These are phyloP conservation scores for Artibeus jamaicensis DNA, from an alignment of 2,797 vertebrate genomes.

Conservation along the genomic window DNA sequence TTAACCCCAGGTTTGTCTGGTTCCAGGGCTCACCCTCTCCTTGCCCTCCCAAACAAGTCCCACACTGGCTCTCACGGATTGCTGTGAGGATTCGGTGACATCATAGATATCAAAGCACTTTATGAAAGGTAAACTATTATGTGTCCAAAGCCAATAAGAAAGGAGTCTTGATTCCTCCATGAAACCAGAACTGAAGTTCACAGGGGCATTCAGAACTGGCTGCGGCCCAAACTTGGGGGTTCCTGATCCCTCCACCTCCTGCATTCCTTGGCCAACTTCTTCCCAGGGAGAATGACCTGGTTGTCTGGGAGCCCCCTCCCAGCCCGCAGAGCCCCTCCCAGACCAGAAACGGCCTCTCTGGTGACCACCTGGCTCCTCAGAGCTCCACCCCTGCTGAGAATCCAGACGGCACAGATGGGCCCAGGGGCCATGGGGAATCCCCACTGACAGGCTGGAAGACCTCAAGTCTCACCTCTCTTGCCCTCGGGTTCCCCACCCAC, in stretches of 20 bases:
- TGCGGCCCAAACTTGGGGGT: not conserved
- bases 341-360: not conserved
- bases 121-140: constrained; percentile 16
- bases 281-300: not conserved
- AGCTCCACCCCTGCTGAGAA: not conserved
- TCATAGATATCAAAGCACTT: not conserved
- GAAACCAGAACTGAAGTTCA: constrained; percentile 17
- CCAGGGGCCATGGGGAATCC: not conserved
- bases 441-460: not conserved
- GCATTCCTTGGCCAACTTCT: not conserved
- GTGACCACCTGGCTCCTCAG: not conserved
- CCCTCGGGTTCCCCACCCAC: not conserved
- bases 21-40: not conserved
- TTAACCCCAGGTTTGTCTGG: not conserved
- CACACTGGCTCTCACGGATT: not conserved
- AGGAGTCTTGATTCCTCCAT: not conserved
- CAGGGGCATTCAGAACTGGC: not conserved
- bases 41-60: not conserved
- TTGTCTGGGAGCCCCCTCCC: not conserved
- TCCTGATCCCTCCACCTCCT: not conserved
- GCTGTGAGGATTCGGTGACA: not conserved
- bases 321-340: not conserved
- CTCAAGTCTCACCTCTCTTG: not conserved
- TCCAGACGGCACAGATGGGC: not conserved
- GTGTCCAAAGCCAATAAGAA: constrained; percentile 46